Evolutionary conservation across 2,888 invertebrate genomes (phyloP).

Genomic region (Zygogramma bicolorata): DNA sequence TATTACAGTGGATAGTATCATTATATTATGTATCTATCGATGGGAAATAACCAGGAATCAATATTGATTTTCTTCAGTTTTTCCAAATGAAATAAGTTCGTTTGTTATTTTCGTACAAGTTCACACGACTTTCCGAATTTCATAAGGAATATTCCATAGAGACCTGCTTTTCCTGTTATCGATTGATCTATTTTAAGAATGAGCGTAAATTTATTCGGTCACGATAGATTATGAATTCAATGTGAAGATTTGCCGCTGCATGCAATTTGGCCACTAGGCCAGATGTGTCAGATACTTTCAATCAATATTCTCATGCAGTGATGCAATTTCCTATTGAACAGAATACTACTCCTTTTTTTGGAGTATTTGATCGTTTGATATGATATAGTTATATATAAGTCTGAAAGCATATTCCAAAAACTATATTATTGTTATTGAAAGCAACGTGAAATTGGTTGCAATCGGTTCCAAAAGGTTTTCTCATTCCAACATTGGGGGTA

Average conservation of each 20-base stretch:
- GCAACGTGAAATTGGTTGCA: too few relatives aligned
- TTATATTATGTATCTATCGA: background rate
- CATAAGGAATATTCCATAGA: constrained; percentile 17
- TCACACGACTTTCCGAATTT: background rate
- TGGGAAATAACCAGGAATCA: too few relatives aligned
- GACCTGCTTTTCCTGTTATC: constrained; percentile 8
- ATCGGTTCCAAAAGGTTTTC: too few relatives aligned
- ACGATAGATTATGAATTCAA: constrained; percentile 23
- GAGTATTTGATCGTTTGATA: too few relatives aligned
- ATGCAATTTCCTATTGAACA: too few relatives aligned
- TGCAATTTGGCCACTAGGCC: background rate
- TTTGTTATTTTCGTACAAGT: background rate
- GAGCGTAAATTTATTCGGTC: constrained; percentile 23
- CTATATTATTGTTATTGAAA: too few relatives aligned
- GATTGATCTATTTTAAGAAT: constrained; percentile 22
- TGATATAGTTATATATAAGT: too few relatives aligned
- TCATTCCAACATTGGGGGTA: too few relatives aligned
- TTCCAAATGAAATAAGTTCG: background rate
- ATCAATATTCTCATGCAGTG: background rate
- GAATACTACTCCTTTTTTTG: too few relatives aligned
- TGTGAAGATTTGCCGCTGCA: constrained; percentile 4
- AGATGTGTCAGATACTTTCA: background rate
- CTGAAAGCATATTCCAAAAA: too few relatives aligned
- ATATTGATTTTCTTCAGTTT: background rate
- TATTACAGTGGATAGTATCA: background rate